phyloP scores from a whole-genome alignment of 1,140 invertebrate species.

The Pemphigus obesinymphae region DNA sequence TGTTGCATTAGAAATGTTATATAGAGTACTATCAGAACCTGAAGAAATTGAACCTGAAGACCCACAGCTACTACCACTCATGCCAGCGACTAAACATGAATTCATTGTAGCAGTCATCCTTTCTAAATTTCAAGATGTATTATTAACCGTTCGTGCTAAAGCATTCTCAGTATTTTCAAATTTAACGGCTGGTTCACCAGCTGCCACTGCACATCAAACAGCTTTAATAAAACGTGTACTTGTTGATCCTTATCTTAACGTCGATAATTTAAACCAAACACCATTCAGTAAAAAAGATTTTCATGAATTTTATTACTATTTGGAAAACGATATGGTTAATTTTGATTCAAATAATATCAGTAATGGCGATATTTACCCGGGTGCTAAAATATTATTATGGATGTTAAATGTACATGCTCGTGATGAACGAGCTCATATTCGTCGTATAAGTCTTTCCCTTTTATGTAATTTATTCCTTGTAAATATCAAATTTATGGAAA shows the following conservation, averaged over 20 bases:
- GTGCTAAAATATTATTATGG: conserved; percentile 27
- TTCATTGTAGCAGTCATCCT: conserved; percentile 23
- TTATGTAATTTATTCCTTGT: conserved; percentile 29
- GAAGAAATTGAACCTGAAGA: conserved; percentile 22
- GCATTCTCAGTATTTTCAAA: conserved; percentile 14
- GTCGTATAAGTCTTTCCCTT: conserved; percentile 28
- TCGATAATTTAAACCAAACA: conserved; percentile 17
- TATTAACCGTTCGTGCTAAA: conserved; percentile 32
- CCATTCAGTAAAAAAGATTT: conserved; percentile 32
- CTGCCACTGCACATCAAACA: conserved; percentile 31
- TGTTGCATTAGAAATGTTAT: conserved; percentile 18
- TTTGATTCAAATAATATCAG: conserved; percentile 19
- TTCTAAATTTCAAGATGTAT: conserved; percentile 29
- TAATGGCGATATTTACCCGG: conserved; percentile 10
- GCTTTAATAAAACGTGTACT: conserved; percentile 4
- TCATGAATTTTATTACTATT: conserved; percentile 18
- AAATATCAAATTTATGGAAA: conserved; percentile 25
- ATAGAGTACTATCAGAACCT: conserved; percentile 26
- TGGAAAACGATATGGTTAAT: background rate
- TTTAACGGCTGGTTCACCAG: conserved; percentile 6
- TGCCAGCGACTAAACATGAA: conserved; percentile 31
- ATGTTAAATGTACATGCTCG: conserved; percentile 28
- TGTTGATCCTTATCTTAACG: conserved; percentile 20
- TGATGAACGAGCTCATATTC: conserved; percentile 29
- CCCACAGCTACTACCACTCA: background rate